Evolutionary conservation across 2,113 vertebrate genomes (phyloP), one percentile per base, ranked within the genome.

Genomic region (Vidua macroura): DNA sequence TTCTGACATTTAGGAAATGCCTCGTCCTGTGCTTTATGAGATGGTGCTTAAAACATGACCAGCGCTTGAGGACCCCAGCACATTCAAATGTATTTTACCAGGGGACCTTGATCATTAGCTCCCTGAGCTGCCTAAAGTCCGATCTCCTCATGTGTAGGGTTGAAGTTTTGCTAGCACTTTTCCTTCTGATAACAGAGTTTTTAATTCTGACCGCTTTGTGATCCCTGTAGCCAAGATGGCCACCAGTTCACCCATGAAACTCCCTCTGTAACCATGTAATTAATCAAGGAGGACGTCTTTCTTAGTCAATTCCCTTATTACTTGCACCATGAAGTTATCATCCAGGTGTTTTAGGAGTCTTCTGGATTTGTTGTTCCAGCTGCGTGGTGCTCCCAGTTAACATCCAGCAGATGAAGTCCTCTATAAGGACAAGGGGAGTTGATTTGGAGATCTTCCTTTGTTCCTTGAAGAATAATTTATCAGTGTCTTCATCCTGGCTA

Each of bases 191-290:
- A 43, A 11, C 6, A 49, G 13, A n/a, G 35, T 13, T 64, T 72
- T 58, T 15, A 43, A 51, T 41, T 24, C 16, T 48, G 15, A 35
- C 22, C 56, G 21, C 25, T 80, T 80, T 58, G 35, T 43, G 44
- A 24, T 49, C 0, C 0, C 31, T 72, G 11, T 5, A 31, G 43
- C 17, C 76, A 64, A 31, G 24, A 25, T 30, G 35, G 30, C 16
- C 30, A 41, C 16, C 55, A 55, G 30, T 12, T 56, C 35, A 56
- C 4, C 5, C 0, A 0, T 43, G 43, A 31, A 13, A 49, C 3
- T 9, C 16, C 63, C n/a, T 48, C 43, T 18, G 25, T 51, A 27
- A 37, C 23, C 14, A 19, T 23, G 35, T 7, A 56, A 27, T 56
- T 31, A 56, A 64, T 64, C 31, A 73, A 80, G 27, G 5, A 51